Percentiles rank a stretch among this genome's conserved stretches.
Evolutionary conservation across 2,113 vertebrate species (phyloP).

Genomic region (Mionectes macconnelli): DNA sequence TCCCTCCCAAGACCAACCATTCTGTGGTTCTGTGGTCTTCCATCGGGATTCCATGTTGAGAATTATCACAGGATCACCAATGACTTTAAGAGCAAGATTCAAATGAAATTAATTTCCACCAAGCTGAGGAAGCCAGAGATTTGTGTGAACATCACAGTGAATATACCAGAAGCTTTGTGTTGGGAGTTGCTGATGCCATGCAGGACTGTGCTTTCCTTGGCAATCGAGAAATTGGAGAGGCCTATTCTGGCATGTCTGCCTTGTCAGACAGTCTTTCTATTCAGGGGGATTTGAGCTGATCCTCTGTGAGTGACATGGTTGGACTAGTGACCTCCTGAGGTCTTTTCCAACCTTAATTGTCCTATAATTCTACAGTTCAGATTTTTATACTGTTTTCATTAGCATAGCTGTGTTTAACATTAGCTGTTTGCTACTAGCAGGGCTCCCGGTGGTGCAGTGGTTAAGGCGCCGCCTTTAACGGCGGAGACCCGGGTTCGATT

Average conservation of each 20-base stretch:
- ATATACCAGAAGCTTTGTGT: neutral
- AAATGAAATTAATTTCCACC: neutral
- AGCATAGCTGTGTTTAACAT: neutral
- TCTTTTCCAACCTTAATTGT: neutral
- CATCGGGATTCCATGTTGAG: neutral
- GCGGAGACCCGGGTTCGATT: too few relatives aligned
- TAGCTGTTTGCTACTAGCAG: neutral
- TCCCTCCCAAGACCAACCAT: fast-evolving
- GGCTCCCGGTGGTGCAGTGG: too few relatives aligned
- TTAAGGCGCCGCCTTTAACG: too few relatives aligned
- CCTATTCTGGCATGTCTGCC: neutral
- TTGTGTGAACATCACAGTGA: neutral
- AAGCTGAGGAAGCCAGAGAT: neutral
- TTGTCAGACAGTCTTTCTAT: neutral
- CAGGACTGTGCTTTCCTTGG: neutral
- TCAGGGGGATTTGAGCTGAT: neutral
- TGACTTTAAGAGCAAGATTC: neutral
- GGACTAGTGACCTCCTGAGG: neutral
- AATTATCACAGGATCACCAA: neutral
- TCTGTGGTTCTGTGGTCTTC: neutral
- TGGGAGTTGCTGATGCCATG: neutral
- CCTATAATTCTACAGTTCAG: neutral
- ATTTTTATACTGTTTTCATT: neutral
- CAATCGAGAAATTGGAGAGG: neutral
- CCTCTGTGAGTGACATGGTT: fast-evolving